phyloP scores from a whole-genome alignment of 2,113 vertebrate species.

The Rhagologus leucostigma region DNA sequence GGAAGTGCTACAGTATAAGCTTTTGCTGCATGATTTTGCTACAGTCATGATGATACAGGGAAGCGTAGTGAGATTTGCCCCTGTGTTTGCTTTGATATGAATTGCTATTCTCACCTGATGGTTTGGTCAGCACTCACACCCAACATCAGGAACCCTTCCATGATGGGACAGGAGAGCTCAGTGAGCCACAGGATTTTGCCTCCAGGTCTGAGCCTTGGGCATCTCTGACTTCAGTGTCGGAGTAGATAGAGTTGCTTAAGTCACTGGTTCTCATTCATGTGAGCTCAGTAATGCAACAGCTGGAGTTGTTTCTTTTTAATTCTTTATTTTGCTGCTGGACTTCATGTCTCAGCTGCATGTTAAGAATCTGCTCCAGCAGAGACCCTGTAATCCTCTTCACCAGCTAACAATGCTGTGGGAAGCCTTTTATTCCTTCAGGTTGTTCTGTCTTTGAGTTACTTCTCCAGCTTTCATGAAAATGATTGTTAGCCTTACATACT shows the following conservation, averaged over 20 bases:
- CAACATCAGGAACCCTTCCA: neutral
- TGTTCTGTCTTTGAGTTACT: neutral
- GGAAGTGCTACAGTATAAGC: neutral
- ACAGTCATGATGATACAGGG: too few species aligned
- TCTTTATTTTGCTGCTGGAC: neutral
- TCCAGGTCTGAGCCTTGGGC: neutral
- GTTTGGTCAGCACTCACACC: neutral
- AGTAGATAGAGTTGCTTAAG: neutral
- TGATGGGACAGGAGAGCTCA: neutral
- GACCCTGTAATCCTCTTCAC: neutral
- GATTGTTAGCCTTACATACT: neutral
- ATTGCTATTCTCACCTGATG: neutral
- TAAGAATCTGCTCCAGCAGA: neutral
- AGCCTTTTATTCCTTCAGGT: neutral
- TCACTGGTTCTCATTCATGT: neutral
- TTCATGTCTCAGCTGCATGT: neutral
- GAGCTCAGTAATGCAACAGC: neutral
- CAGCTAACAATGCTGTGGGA: neutral
- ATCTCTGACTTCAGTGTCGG: neutral
- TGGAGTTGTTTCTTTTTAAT: neutral
- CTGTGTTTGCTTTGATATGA: neutral
- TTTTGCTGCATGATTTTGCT: neutral
- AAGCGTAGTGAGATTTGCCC: neutral
- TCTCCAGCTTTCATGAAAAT: neutral
- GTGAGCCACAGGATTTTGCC: neutral